Evolutionary conservation across 2,113 vertebrate species (phyloP), one percentile per base, ranked within the genome.

Genomic region (Phocoena sinus): DNA sequence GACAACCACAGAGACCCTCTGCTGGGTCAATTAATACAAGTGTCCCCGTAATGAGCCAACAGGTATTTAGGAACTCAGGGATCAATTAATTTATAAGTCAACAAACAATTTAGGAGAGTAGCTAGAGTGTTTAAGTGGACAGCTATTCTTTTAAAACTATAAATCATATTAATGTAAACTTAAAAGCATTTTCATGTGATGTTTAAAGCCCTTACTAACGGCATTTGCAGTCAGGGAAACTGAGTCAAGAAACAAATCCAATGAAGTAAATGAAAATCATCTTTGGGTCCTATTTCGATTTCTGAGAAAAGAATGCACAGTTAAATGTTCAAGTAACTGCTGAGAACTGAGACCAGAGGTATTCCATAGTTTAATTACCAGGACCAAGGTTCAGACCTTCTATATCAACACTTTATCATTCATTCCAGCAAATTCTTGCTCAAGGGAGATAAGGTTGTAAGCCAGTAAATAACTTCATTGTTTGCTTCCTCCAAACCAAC

Each of bases 11-110:
- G 82, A 86, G 91, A 88, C 62, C 88, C 81, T 95, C 89, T 53
- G 41, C 93, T 95, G 98, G 86, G 68, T 79, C 56, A 90, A 90
- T 97, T 97, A 97, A 62, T 25, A 58, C 6, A 92, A 97, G 95
- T 93, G 77, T 38, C 84, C 41, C 26, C 91, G 38, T 92, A 86
- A 95, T 76, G 50, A 95, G 70, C 90, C 58, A 67, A 97, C 86
- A 95, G 86, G 58, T 74, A n/a, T 87, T 94, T 89, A 87, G 70
- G 67, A 95, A 56, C 79, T 85, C 38, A 65, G 82, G 70, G 60
- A 91, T 95, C 96, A 92, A 93, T 92, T 96, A 97, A 71, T 81
- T 80, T 81, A 38, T 94, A 94, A 76, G 70, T 89, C 91, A 97
- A 97, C 92, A 97, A 96, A 86, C 81, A 94, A 91, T 83, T 63